Percentiles rank a stretch among this genome's conserved stretches.
These are phyloP conservation scores for Rhinolophus sinicus DNA, from an alignment of 2,113 vertebrate genomes.

Conservation along the genomic window DNA sequence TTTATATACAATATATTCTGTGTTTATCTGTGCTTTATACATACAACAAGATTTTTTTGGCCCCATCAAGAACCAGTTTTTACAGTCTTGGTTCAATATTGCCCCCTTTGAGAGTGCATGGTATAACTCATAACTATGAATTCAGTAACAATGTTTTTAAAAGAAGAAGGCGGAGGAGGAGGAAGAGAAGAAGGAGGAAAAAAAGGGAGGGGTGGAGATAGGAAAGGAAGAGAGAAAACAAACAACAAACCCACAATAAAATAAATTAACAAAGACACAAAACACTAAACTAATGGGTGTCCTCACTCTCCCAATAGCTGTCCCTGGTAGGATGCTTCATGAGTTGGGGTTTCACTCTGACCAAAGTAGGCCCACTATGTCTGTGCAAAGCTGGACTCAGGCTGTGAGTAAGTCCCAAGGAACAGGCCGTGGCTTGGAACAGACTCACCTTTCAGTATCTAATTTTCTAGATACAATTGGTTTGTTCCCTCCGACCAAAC, in stretches of 20 bases:
- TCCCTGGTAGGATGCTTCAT: background rate
- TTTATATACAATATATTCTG: background rate
- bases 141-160: background rate
- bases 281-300: background rate
- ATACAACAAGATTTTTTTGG: background rate
- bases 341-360: background rate
- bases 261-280: background rate
- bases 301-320: background rate
- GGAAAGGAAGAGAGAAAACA: background rate
- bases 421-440: background rate
- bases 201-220: background rate
- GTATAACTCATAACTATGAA: background rate
- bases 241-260: background rate
- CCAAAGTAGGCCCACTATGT: background rate
- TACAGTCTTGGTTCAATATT: background rate
- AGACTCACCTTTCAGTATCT: background rate
- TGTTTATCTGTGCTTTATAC: background rate
- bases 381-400: background rate
- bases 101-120: background rate
- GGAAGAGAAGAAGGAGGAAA: background rate
- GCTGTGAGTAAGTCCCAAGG: background rate
- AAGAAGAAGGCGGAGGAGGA: background rate
- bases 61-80: background rate
- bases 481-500: background rate
- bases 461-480: background rate